Percentiles rank a stretch among this genome's conserved stretches.
Evolutionary conservation across 2,113 vertebrate species (phyloP).

Genomic region (Tapirus terrestris): DNA sequence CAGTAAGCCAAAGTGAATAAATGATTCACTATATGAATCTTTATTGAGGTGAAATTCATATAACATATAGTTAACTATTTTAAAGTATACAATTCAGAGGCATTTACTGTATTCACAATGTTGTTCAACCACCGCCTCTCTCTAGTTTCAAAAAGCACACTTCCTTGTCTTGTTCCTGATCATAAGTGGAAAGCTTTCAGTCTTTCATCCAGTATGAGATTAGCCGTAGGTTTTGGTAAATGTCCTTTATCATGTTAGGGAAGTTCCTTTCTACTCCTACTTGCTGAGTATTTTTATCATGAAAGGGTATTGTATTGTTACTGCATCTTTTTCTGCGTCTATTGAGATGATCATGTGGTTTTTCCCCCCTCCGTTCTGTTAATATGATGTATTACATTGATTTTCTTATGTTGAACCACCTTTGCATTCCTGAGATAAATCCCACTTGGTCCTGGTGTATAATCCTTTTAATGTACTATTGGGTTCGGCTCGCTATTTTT

Average conservation of each 20-base stretch:
- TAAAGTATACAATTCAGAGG: background rate
- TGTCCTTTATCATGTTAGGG: slow-evolving; percentile 16
- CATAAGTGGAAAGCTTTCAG: background rate
- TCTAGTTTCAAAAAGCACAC: slow-evolving; percentile 9
- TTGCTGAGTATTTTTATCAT: slow-evolving; percentile 33
- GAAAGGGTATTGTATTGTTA: slow-evolving; percentile 2
- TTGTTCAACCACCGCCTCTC: background rate
- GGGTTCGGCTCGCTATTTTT: background rate
- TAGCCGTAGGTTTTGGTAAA: slow-evolving; percentile 16
- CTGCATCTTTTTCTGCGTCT: slow-evolving; percentile 33
- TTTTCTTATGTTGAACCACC: slow-evolving; percentile 51
- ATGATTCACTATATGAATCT: slow-evolving; percentile 31
- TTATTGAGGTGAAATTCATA: slow-evolving; percentile 22
- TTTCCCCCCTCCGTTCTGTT: background rate
- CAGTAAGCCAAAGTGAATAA: slow-evolving; percentile 60
- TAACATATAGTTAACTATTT: slow-evolving; percentile 38
- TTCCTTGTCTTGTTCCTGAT: background rate
- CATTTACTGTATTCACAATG: background rate
- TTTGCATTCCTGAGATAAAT: slow-evolving; percentile 44
- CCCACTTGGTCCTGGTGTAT: background rate
- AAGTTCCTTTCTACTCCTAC: slow-evolving; percentile 1
- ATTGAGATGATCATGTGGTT: slow-evolving; percentile 23
- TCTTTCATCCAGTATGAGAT: background rate
- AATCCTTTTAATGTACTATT: background rate
- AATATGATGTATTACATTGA: background rate